phyloP scores from a whole-genome alignment of 2,888 invertebrate genomes.

The Patella pellucida region DNA sequence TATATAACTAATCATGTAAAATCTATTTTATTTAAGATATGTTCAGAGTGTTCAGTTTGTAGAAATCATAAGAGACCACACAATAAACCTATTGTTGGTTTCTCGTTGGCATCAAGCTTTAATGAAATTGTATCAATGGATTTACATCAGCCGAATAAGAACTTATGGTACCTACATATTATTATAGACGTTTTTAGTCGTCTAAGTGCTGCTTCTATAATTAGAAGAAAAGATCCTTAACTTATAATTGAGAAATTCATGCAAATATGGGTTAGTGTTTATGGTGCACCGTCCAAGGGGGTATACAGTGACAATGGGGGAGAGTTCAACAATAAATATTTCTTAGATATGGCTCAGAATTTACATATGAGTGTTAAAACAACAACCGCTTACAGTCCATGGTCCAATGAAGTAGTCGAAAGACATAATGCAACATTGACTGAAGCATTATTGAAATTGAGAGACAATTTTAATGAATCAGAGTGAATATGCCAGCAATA shows the following conservation, averaged over 20 bases:
- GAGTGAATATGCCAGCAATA: background rate
- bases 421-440: constrained; percentile 24
- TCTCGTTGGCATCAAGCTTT: constrained; percentile 22
- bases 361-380: constrained; percentile 23
- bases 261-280: constrained; percentile 21
- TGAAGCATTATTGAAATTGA: constrained; percentile 21
- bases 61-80: constrained; percentile 4
- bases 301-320: constrained; percentile 23
- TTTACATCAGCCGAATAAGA: constrained; percentile 19
- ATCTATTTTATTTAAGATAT: constrained; percentile 23
- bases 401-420: constrained; percentile 25
- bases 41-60: constrained; percentile 28
- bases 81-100: constrained; percentile 19
- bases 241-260: constrained; percentile 26
- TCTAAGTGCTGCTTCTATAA: constrained; percentile 18
- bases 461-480: background rate
- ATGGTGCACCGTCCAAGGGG: constrained; percentile 21
- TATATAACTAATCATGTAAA: constrained; percentile 18
- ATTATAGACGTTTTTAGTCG: constrained; percentile 15
- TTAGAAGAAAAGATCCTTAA: constrained; percentile 13
- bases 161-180: constrained; percentile 22
- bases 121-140: constrained; percentile 28
- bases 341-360: constrained; percentile 23
- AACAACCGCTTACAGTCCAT: constrained; percentile 30
- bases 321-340: constrained; percentile 20